Evolutionary conservation across 2,113 vertebrate genomes (phyloP).

Genomic region (Chitala chitala): DNA sequence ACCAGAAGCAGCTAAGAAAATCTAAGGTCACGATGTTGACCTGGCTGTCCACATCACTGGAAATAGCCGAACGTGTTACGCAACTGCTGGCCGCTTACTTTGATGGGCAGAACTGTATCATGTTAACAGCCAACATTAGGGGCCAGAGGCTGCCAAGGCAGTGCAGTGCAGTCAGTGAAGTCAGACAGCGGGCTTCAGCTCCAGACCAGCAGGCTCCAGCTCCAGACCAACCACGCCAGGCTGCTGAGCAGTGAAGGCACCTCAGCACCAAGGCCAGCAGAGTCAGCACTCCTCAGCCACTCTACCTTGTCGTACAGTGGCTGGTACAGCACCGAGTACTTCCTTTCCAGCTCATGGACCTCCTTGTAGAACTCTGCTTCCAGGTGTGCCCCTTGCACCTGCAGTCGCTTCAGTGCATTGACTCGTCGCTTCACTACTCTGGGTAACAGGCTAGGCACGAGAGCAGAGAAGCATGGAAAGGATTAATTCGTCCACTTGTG

Average conservation of each 20-base stretch:
- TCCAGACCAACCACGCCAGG: no score
- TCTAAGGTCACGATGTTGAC: background rate
- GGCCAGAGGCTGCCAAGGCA: no score
- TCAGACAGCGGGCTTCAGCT: no score
- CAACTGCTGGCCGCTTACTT: background rate
- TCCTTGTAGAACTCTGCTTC: constrained; percentile 98
- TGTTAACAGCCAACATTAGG: no score
- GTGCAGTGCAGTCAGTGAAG: no score
- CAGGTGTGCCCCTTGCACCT: constrained; percentile 87
- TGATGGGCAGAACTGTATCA: background rate
- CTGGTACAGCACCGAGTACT: constrained; percentile 86
- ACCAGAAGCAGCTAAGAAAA: background rate
- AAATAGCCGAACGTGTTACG: background rate
- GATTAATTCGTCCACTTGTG: background rate
- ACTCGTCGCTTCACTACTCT: constrained; percentile 90
- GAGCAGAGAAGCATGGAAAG: constrained; percentile 12
- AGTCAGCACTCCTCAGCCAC: constrained; percentile 7
- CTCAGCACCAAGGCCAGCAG: background rate
- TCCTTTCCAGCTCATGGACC: constrained; percentile 93
- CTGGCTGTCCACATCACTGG: background rate
- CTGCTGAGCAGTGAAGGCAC: no score
- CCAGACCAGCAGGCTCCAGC: no score
- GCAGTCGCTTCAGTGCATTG: constrained; percentile 89
- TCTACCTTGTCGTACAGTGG: constrained; percentile 91
- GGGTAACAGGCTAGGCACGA: constrained; percentile 67